Evolutionary conservation across 2,888 invertebrate genomes (phyloP).

Genomic region (Tachystola acroxantha): DNA sequence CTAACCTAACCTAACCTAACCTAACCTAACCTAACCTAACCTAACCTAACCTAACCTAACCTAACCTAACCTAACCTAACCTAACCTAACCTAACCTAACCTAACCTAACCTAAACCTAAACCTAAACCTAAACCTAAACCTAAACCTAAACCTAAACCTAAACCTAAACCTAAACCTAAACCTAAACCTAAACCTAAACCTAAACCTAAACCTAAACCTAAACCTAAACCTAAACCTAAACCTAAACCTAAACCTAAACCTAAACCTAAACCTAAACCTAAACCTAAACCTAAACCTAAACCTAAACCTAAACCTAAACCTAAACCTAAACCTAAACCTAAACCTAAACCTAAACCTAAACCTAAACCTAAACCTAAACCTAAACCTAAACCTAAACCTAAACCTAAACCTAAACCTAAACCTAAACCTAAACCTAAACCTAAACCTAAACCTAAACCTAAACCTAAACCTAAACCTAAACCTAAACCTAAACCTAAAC

Average conservation of each 20-base stretch:
- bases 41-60: conserved; percentile 1
- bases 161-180: not conserved
- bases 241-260: conserved; percentile 9
- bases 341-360: too few species aligned
- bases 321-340: conserved; percentile 2
- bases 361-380: too few species aligned
- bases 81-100: conserved; percentile 10
- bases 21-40: conserved; percentile 7
- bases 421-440: too few species aligned
- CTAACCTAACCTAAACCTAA: conserved; percentile 8
- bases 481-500: too few species aligned
- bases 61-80: conserved; percentile 7
- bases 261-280: conserved; percentile 2
- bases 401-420: too few species aligned
- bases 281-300: not conserved
- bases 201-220: too few species aligned
- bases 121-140: too few species aligned
- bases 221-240: not conserved
- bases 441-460: conserved; percentile 1
- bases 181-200: not conserved
- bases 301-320: conserved; percentile 1
- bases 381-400: too few species aligned
- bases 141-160: too few species aligned
- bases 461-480: not conserved
- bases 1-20: conserved; percentile 7